Conservation (phyloP, 2,888 invertebrate genomes). For the Syrista parreyssii region DNA sequence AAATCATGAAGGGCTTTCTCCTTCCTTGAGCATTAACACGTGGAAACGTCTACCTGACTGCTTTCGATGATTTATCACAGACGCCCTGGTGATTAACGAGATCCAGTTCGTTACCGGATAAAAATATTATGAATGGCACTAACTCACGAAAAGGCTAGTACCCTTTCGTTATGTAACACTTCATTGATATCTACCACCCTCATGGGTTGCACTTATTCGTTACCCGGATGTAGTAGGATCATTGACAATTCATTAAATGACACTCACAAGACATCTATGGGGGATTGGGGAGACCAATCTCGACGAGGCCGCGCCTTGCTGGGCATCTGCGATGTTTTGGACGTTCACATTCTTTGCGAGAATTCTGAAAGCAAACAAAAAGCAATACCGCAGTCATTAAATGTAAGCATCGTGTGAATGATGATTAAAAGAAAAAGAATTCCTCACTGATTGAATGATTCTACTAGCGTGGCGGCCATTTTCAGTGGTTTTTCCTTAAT, state of each 20-base stretch:
- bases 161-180: background rate
- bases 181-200: background rate
- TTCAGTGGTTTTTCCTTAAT: background rate
- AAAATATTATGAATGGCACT: background rate
- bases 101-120: background rate
- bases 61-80: background rate
- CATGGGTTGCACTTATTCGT: background rate
- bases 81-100: background rate
- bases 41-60: background rate
- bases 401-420: background rate
- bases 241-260: background rate
- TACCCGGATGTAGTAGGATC: background rate
- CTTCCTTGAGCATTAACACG: background rate
- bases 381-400: background rate
- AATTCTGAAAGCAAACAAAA: slow-evolving; percentile 35
- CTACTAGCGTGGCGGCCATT: background rate
- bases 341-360: slow-evolving; percentile 47
- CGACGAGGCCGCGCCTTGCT: slow-evolving; percentile 60
- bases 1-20: background rate
- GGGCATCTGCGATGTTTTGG: slow-evolving; percentile 52
- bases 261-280: slow-evolving; percentile 62
- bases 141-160: background rate
- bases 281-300: slow-evolving; percentile 60
- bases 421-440: background rate
- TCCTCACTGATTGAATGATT: background rate